Conservation (phyloP, 2,797 vertebrate species). For the Gila robusta region DNA sequence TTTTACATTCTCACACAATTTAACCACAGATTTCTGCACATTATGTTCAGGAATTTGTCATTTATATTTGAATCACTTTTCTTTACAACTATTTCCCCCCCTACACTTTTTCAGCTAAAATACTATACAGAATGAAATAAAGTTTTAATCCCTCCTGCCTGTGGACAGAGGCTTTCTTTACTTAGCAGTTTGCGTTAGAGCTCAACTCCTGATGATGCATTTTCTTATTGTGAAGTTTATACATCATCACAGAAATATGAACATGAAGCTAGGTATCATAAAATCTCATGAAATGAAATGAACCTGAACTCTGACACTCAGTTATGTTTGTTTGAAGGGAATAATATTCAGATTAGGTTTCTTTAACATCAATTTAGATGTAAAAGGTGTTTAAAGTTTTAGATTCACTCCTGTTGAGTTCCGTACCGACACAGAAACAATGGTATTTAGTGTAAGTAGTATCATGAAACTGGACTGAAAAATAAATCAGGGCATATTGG, state of each 20-base stretch:
- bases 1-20: neutral
- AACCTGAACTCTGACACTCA: neutral
- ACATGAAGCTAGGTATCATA: neutral
- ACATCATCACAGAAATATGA: neutral
- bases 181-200: neutral
- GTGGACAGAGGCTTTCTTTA: neutral
- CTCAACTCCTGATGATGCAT: neutral
- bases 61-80: no score
- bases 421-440: no score
- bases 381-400: neutral
- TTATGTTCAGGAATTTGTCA: no score
- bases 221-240: neutral
- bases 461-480: no score
- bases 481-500: no score
- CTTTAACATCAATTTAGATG: neutral
- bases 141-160: neutral
- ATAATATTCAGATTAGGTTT: neutral
- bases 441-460: no score
- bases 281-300: neutral
- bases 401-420: neutral
- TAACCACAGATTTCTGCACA: neutral
- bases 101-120: neutral
- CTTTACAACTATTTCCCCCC: neutral
- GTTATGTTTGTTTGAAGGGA: neutral
- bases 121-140: neutral